Percentiles rank a stretch among this genome's conserved stretches.
Conservation (phyloP, 2,888 invertebrate genomes). For the Heliconius ethilla region DNA sequence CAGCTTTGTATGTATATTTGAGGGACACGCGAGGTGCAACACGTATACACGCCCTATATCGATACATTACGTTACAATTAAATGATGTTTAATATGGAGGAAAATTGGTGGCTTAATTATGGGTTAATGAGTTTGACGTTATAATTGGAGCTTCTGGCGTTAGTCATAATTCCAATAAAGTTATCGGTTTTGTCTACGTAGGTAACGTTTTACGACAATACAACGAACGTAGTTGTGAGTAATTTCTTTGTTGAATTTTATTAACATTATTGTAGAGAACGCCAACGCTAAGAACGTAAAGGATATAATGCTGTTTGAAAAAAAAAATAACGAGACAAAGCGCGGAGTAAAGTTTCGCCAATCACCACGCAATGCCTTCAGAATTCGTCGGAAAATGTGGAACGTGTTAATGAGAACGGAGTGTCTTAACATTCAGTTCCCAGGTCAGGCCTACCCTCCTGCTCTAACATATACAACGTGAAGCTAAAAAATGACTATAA, state of each 20-base stretch:
- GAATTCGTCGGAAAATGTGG: too few relatives aligned
- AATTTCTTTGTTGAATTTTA: neutral
- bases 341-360: too few relatives aligned
- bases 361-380: too few relatives aligned
- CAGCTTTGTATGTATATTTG: slow-evolving; percentile 63
- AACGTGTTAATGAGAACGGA: too few relatives aligned
- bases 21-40: slow-evolving; percentile 57
- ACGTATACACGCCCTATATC: slow-evolving; percentile 57
- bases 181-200: slow-evolving; percentile 18
- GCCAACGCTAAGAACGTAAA: too few relatives aligned
- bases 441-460: too few relatives aligned
- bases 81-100: slow-evolving; percentile 19
- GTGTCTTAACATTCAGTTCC: too few relatives aligned
- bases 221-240: neutral
- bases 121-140: slow-evolving; percentile 25
- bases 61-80: neutral
- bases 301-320: too few relatives aligned
- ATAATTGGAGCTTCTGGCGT: slow-evolving; percentile 24
- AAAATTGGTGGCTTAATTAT: slow-evolving; percentile 26
- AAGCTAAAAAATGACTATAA: too few relatives aligned
- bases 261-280: neutral
- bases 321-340: too few relatives aligned
- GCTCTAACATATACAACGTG: too few relatives aligned
- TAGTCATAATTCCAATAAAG: slow-evolving; percentile 19
- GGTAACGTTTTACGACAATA: neutral